A percentile compares a stretch with the other conserved stretches of the same genome.
Conservation (phyloP, 1,140 invertebrate species). For the Microplitis demolitor region DNA sequence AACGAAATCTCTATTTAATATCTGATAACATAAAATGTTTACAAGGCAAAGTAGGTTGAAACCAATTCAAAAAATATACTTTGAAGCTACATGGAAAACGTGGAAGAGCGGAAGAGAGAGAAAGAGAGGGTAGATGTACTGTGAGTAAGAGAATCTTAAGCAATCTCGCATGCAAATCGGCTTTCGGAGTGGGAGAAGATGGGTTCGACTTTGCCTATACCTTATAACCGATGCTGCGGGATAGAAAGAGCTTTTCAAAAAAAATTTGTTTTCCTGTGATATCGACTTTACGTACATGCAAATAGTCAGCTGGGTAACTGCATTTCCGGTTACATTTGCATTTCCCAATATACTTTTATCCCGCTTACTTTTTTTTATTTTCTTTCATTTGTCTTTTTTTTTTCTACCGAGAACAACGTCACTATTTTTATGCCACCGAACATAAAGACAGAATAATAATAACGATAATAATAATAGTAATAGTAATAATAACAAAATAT, state of each 20-base stretch:
- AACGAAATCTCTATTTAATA: background rate
- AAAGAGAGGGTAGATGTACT: conserved; percentile 37
- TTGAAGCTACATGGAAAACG: background rate
- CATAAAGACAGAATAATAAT: no score
- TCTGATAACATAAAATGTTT: conserved; percentile 6
- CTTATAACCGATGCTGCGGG: background rate
- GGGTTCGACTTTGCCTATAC: background rate
- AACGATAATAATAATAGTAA: no score
- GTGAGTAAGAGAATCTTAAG: conserved; percentile 35
- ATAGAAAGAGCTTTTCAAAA: conserved; percentile 9
- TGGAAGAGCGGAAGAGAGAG: no score
- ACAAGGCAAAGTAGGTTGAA: conserved; percentile 15
- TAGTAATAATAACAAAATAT: no score
- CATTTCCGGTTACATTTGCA: no score
- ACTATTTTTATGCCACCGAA: no score
- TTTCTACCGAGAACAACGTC: no score
- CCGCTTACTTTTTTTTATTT: no score
- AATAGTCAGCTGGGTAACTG: no score
- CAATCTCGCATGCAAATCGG: conserved; percentile 55
- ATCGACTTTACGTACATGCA: background rate
- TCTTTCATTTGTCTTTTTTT: no score
- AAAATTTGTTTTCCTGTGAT: conserved; percentile 22
- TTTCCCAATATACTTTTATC: no score
- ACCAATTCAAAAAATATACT: conserved; percentile 37
- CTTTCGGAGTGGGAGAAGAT: conserved; percentile 6